Evolutionary conservation across 1,140 invertebrate genomes (phyloP).

Genomic region (Drosophila rufa): DNA sequence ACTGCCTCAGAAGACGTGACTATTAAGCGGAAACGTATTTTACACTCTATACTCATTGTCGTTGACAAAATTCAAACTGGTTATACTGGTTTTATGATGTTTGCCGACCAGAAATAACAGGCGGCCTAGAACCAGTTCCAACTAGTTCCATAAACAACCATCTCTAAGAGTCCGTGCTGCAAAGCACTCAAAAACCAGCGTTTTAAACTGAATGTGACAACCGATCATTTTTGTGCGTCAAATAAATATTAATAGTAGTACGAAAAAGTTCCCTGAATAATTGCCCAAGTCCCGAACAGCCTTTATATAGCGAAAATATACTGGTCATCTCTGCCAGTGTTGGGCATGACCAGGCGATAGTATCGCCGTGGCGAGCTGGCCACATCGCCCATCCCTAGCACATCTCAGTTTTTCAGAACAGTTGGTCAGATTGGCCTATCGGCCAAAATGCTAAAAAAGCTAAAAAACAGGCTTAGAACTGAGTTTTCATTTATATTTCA

Average conservation of each 20-base stretch:
- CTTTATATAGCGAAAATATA: not conserved
- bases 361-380: conserved; percentile 33
- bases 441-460: conserved; percentile 21
- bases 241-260: not conserved
- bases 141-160: not conserved
- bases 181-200: not conserved
- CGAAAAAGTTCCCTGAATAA: no score
- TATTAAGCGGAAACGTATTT: not conserved
- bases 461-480: conserved; percentile 7
- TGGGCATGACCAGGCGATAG: conserved; percentile 9
- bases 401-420: conserved; percentile 32
- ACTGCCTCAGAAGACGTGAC: not conserved
- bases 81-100: not conserved
- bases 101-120: not conserved
- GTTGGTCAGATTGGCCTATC: conserved; percentile 22
- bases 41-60: not conserved
- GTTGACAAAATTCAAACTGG: not conserved
- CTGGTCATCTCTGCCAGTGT: not conserved
- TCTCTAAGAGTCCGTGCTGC: conserved; percentile 19
- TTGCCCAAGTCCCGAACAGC: rapidly evolving
- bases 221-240: not conserved
- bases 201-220: not conserved
- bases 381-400: conserved; percentile 27
- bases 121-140: conserved; percentile 19
- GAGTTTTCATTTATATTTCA: conserved; percentile 20